Base-by-base conservation (phyloP, 1,140 invertebrate genomes). In the Lasaia peninsularis region DNA sequence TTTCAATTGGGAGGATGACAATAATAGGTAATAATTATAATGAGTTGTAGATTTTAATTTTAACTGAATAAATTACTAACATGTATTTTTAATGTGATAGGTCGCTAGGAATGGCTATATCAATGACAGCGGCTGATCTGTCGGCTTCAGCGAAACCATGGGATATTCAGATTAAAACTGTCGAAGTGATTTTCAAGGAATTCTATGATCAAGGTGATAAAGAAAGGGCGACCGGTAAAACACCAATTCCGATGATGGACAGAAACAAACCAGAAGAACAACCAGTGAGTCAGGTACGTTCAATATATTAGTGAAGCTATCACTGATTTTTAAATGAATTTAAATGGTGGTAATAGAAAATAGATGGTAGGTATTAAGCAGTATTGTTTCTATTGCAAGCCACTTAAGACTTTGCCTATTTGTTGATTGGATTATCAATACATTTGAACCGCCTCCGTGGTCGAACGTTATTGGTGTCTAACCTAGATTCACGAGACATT, bases 231-330 rank as follows among this genome's bases (percentile, higher is more conserved):
- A 91, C 92, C 40, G 95, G 95, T 0, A 90, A 91, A 54, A 89
- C 80, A 24, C 95, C 95, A 0, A 93, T 96, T 58, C 91, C 95
- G 1, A 96, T 96, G 94, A 96, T 97, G 95, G 95, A 97, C 72
- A 85, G 95, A 58, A 88, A 91, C 37, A 93, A 94, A 71, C 91
- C 92, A 2, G 90, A 95, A 52, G 91, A 95, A 71, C 92, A 96
- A 71, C 92, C 95, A 1, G 81, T 92, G 5, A 93, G 93, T 56
- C 94, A 96, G 92, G 94, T 94, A 69, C 53, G 49, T 12, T 40
- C 18, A 49, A 32, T 12, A 24, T n/a, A n/a, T n/a, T n/a, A n/a
- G n/a, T n/a, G n/a, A n/a, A n/a, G n/a, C n/a, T n/a, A n/a, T n/a
- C n/a, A n/a, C n/a, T n/a, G n/a, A n/a, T n/a, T n/a, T n/a, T n/a